Evolutionary conservation across 2,888 invertebrate genomes (phyloP).

Genomic region (Lomographa bimaculata): DNA sequence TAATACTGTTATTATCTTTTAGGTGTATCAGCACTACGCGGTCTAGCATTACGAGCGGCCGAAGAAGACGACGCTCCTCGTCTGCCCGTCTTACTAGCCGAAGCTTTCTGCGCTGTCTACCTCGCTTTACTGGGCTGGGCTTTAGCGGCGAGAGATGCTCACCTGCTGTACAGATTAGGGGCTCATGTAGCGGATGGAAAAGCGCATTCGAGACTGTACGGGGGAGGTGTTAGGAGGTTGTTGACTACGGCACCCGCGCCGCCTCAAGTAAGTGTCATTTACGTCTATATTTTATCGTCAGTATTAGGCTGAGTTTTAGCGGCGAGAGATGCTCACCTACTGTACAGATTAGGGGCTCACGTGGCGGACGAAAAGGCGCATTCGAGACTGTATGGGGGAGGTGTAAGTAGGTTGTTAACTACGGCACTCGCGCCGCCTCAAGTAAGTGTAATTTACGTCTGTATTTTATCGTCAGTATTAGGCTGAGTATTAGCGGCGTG

Average conservation of each 20-base stretch:
- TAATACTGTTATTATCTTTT: too few relatives aligned
- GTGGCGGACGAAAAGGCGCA: conserved; percentile 91
- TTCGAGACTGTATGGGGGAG: conserved; percentile 94
- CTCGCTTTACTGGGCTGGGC: conserved; percentile 97
- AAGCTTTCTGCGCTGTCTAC: conserved; percentile 97
- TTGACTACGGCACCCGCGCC: conserved; percentile 89
- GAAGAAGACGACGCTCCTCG: conserved; percentile 97
- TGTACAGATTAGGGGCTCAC: conserved; percentile 94
- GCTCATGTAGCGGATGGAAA: conserved; percentile 91
- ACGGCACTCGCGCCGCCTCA: conserved; percentile 86
- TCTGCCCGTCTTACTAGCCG: conserved; percentile 94
- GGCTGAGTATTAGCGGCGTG: conserved; percentile 96
- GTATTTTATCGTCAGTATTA: too few relatives aligned
- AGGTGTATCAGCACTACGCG: conserved; percentile 95
- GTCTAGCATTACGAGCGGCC: conserved; percentile 95
- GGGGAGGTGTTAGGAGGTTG: conserved; percentile 94
- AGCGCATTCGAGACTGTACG: conserved; percentile 93
- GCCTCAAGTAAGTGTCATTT: conserved; percentile 53
- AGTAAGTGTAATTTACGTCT: conserved; percentile 39
- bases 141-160: conserved; percentile 95
- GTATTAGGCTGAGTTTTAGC: conserved; percentile 96
- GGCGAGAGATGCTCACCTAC: conserved; percentile 96
- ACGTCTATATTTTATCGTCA: too few relatives aligned
- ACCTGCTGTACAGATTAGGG: conserved; percentile 93
- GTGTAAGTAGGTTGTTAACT: conserved; percentile 92